Conservation (phyloP, 2,888 invertebrate species). For the Hanleya hanleyi region DNA sequence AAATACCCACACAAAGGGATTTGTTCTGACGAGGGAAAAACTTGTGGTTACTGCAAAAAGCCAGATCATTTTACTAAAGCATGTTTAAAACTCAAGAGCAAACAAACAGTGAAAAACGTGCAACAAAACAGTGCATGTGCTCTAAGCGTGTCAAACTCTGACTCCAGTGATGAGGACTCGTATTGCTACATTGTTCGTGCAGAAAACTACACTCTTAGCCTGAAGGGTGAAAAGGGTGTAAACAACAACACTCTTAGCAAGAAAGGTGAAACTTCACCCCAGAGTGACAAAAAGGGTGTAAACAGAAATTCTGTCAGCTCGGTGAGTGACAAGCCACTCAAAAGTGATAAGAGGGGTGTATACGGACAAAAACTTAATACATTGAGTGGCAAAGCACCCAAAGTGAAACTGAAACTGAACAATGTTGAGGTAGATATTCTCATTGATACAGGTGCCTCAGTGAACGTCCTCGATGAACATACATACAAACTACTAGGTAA, state of each 20-base stretch:
- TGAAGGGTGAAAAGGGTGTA: no score
- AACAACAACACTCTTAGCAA: background rate
- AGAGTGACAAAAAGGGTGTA: no score
- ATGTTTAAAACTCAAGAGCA: background rate
- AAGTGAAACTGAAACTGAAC: background rate
- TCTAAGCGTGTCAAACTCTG: background rate
- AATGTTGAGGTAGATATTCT: background rate
- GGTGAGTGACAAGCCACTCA: no score
- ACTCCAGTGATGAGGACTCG: background rate
- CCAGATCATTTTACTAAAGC: conserved; percentile 21
- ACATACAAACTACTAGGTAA: no score
- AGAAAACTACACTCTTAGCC: no score
- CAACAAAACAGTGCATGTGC: background rate
- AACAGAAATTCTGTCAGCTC: no score
- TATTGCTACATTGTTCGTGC: background rate
- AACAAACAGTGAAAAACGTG: background rate
- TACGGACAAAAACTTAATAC: no score
- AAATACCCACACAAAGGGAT: conserved; percentile 21
- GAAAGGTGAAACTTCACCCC: no score
- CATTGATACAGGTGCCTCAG: background rate
- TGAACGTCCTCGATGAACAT: background rate
- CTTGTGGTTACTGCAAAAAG: conserved; percentile 24
- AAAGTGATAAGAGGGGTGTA: no score
- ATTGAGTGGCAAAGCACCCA: background rate
- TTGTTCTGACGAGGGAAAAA: conserved; percentile 10